These are phyloP conservation scores for Spisula solida DNA, from an alignment of 2,888 invertebrate genomes.

Conservation along the genomic window DNA sequence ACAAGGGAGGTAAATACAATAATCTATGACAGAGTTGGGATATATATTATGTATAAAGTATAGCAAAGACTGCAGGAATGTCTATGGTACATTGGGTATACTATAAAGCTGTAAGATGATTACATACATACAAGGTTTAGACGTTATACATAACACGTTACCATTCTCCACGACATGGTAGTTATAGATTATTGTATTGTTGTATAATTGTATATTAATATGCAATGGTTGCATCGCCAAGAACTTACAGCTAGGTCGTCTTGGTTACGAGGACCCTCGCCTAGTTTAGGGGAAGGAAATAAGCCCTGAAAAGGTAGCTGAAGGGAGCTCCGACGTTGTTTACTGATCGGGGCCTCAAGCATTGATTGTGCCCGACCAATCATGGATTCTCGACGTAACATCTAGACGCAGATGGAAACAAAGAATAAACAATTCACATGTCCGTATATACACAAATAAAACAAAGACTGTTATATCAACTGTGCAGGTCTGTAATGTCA, in stretches of 20 bases:
- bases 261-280: slow-evolving; percentile 64
- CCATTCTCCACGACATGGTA: not conserved
- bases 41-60: not conserved
- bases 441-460: slow-evolving; percentile 16
- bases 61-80: not conserved
- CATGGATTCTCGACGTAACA: slow-evolving; percentile 79
- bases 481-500: not conserved
- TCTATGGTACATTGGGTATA: not conserved
- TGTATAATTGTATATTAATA: slow-evolving; percentile 34
- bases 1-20: not conserved
- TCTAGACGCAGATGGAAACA: slow-evolving; percentile 62
- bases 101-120: not conserved
- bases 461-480: not conserved
- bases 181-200: not conserved
- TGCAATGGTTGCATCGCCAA: slow-evolving; percentile 68
- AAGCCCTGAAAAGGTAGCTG: slow-evolving; percentile 79
- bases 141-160: not conserved
- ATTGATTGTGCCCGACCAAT: slow-evolving; percentile 77
- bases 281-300: slow-evolving; percentile 73
- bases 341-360: slow-evolving; percentile 77
- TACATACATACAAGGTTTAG: not conserved
- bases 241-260: slow-evolving; percentile 74
- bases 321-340: slow-evolving; percentile 81
- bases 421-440: slow-evolving; percentile 40
- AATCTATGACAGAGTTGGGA: not conserved